These are phyloP conservation scores for Drosophila ercepeae DNA, from an alignment of 1,140 invertebrate genomes.

Conservation along the genomic window DNA sequence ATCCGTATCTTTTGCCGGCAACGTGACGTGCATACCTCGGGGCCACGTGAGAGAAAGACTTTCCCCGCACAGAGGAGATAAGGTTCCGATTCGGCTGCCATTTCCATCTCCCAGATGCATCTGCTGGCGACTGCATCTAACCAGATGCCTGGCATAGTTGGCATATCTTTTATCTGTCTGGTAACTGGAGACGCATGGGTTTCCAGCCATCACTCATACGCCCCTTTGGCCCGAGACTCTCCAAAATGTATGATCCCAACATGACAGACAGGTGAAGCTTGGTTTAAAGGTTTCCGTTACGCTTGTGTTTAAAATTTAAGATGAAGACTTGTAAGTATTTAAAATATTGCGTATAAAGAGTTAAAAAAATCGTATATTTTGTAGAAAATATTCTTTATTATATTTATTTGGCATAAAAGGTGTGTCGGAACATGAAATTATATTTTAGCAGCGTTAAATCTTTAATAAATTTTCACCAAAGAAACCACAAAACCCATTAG, in stretches of 20 bases:
- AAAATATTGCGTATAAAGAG: background rate
- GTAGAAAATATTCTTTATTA: too few relatives aligned
- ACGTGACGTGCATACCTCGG: slow-evolving; percentile 65
- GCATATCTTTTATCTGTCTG: slow-evolving; percentile 40
- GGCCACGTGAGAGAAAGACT: slow-evolving; percentile 68
- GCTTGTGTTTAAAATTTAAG: background rate
- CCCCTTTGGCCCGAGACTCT: slow-evolving; percentile 37
- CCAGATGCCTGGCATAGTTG: slow-evolving; percentile 27
- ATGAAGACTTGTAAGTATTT: background rate
- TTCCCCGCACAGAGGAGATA: slow-evolving; percentile 51
- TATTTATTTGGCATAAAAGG: too few relatives aligned
- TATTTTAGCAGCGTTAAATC: background rate
- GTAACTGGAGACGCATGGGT: slow-evolving; percentile 31
- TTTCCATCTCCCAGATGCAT: slow-evolving; percentile 55
- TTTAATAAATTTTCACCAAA: background rate
- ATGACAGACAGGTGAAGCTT: slow-evolving; percentile 75
- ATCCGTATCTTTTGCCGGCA: slow-evolving; percentile 31
- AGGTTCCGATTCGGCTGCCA: slow-evolving; percentile 38
- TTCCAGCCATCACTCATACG: slow-evolving; percentile 36
- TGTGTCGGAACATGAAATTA: too few relatives aligned
- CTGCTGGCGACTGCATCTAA: slow-evolving; percentile 49
- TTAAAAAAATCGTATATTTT: too few relatives aligned
- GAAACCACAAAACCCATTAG: background rate
- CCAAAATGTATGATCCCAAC: slow-evolving; percentile 54
- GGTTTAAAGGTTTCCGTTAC: slow-evolving; percentile 32